A percentile compares a stretch with the other conserved stretches of the same genome.
These are phyloP conservation scores for Spialia ferax DNA, from an alignment of 2,888 invertebrate species.

Conservation along the genomic window DNA sequence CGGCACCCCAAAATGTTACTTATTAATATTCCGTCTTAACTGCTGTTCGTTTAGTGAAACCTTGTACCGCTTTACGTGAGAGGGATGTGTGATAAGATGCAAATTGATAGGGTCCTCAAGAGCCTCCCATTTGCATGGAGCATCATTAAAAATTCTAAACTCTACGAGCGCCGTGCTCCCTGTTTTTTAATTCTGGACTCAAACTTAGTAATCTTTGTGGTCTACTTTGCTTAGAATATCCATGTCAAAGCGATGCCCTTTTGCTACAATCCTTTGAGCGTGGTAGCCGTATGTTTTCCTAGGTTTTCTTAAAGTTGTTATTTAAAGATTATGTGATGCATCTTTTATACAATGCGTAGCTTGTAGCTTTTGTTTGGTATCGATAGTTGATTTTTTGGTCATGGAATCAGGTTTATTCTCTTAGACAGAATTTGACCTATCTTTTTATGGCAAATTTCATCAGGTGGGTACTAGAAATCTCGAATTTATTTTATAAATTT, in stretches of 20 bases:
- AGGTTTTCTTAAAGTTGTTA: constrained; percentile 11
- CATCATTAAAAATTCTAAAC: constrained; percentile 67
- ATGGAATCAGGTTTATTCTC: too few species aligned
- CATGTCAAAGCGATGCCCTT: constrained; percentile 35
- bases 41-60: not conserved
- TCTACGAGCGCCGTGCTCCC: constrained; percentile 25
- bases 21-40: constrained; percentile 7
- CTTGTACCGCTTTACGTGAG: constrained; percentile 10
- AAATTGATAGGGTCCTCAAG: constrained; percentile 47
- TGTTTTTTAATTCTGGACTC: constrained; percentile 35
- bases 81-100: constrained; percentile 32
- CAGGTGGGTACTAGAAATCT: too few species aligned
- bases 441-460: too few species aligned
- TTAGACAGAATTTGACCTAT: too few species aligned
- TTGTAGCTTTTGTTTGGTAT: too few species aligned
- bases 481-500: too few species aligned
- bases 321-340: not conserved
- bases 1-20: not conserved
- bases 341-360: not conserved
- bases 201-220: constrained; percentile 33
- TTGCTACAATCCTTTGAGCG: constrained; percentile 28
- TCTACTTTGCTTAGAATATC: constrained; percentile 29
- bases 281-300: not conserved
- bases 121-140: constrained; percentile 67
- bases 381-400: too few species aligned